Evolutionary conservation across 2,797 vertebrate genomes (phyloP), one percentile per base, ranked within the genome.

Genomic region (Siniperca undulata): DNA sequence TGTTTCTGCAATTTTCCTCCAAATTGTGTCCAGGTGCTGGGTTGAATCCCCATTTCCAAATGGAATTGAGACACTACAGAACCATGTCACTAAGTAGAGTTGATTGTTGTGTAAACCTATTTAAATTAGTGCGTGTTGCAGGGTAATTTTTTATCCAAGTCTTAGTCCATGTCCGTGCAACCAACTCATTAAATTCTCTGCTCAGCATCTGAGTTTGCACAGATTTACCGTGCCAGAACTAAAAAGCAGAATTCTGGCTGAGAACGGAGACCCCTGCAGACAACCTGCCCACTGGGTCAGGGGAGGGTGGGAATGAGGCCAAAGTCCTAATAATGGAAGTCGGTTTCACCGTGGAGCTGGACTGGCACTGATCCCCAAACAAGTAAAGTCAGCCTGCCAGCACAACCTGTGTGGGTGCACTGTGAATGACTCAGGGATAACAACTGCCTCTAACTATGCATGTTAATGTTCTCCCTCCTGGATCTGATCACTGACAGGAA

Each of bases 201-300:
- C 75, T 76, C 30, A 48, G 44, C 66, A 70, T 84, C 19, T 78
- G 70, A 74, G 73, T 73, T 74, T 86, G 40, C 53, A 61, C 56
- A 46, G 42, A 73, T 78, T 38, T 53, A n/a, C 17, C 1, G 2
- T 61, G 77, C 77, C 59, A 80, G 74, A 79, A 68, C 44, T 56
- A 70, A 82, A 83, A 71, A 17, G 44, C 48, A 30, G 58, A 58
- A 50, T 27, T 59, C 80, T 91, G 89, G 86, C 85, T 82, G 81
- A 70, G 78, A 91, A 55, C 0, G 6, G 27, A 88, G 83, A 87
- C 83, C 83, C 86, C 89, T 70, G 77, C 81, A 60, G 89, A 89
- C 78, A 84, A 61, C 83, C 87, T 90, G 90, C 89, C 81, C 67
- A 89, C 83, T 87, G 81, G 90, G 87, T 90, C 88, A 89, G 82